Conservation (phyloP, 2,113 vertebrate species). For the Periophthalmodon schlosseri region DNA sequence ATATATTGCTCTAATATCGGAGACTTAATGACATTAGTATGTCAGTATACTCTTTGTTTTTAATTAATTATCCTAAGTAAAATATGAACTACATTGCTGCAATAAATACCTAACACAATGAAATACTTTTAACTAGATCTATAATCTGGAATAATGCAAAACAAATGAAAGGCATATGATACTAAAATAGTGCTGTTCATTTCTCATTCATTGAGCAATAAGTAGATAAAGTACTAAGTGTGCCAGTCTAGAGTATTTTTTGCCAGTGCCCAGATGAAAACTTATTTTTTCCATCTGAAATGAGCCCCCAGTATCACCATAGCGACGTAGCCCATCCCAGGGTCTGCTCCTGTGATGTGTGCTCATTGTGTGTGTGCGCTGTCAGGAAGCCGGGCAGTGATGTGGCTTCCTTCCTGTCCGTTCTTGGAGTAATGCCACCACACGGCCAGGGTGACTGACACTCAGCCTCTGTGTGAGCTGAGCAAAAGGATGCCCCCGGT, state of each 20-base stretch:
- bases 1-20: no score
- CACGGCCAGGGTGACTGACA: conserved; percentile 57
- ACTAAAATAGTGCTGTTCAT: no score
- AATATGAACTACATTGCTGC: no score
- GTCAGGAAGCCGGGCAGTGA: conserved; percentile 74
- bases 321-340: conserved; percentile 20
- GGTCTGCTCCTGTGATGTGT: conserved; percentile 18
- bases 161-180: no score
- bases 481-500: conserved; percentile 55
- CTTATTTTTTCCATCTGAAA: conserved; percentile 48
- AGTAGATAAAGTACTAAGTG: not conserved
- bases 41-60: no score
- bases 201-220: not conserved
- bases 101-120: no score
- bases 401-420: conserved; percentile 69
- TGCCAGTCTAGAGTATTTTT: conserved; percentile 12
- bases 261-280: conserved; percentile 35
- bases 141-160: no score
- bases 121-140: no score
- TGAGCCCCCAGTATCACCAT: conserved; percentile 33
- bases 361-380: conserved; percentile 67
- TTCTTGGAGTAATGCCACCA: conserved; percentile 43
- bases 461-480: conserved; percentile 13
- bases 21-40: no score
- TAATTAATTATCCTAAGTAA: no score